Evolutionary conservation across 1,140 invertebrate species (phyloP).

Genomic region (Gryllus bimaculatus): DNA sequence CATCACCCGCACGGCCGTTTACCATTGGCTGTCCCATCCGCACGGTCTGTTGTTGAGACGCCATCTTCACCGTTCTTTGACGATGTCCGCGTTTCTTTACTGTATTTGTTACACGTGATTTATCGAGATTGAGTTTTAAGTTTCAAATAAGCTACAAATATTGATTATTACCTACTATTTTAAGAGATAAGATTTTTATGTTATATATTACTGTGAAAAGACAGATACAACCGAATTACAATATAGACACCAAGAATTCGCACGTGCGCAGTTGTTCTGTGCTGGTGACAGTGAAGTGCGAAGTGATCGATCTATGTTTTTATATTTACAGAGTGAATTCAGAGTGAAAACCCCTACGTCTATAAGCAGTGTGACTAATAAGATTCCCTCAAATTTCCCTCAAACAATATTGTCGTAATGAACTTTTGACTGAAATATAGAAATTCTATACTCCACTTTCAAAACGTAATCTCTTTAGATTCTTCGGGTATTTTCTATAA

Average conservation of each 20-base stretch:
- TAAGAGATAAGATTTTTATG: not conserved
- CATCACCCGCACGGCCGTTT: not conserved
- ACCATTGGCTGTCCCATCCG: conserved; percentile 2
- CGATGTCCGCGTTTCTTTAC: not conserved
- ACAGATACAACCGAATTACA: not conserved
- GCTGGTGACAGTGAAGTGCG: not conserved
- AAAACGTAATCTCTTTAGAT: no score
- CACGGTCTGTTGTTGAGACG: not conserved
- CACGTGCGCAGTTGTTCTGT: no score
- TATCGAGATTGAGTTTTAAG: not conserved
- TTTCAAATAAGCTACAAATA: not conserved
- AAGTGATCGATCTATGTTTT: not conserved
- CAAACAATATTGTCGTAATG: no score
- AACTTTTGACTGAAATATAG: no score
- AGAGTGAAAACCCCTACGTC: no score
- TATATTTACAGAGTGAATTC: no score
- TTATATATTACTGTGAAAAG: not conserved
- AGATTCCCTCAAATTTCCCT: no score
- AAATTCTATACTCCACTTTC: no score
- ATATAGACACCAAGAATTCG: not conserved
- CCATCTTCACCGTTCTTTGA: not conserved
- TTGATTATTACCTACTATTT: not conserved
- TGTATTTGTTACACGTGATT: not conserved
- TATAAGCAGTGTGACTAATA: no score
- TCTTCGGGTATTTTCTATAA: no score